A percentile compares a stretch with the other conserved stretches of the same genome.
Conservation (phyloP, 2,797 vertebrate species). For the Onychomys torridus region DNA sequence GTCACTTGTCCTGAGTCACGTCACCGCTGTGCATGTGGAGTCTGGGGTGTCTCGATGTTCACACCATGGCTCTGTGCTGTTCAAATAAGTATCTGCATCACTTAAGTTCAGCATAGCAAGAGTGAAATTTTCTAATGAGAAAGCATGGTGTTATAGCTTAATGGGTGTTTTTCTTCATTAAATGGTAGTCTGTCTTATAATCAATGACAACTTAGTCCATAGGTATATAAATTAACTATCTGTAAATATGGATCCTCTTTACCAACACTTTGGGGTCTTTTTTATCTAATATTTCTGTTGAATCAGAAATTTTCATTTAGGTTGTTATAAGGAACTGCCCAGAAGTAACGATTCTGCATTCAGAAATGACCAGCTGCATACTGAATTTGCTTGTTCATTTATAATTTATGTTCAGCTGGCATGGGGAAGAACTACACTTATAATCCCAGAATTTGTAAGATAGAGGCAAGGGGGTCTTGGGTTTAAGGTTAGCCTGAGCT, state of each 20-base stretch:
- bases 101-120: background rate
- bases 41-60: background rate
- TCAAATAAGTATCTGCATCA: background rate
- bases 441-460: background rate
- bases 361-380: background rate
- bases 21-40: background rate
- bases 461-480: background rate
- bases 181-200: background rate
- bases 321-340: background rate
- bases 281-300: conserved; percentile 7
- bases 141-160: background rate
- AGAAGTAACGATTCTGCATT: background rate
- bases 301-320: conserved; percentile 29
- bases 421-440: background rate
- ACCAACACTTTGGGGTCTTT: background rate
- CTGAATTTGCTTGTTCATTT: conserved; percentile 15
- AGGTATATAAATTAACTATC: background rate
- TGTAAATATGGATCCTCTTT: background rate
- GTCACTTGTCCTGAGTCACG: background rate
- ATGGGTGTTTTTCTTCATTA: background rate
- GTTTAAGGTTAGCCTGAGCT: background rate
- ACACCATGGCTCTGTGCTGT: background rate
- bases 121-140: background rate
- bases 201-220: background rate
- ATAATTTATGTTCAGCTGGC: background rate